Conservation (phyloP, 2,113 vertebrate genomes). For the Synchiropus splendidus region DNA sequence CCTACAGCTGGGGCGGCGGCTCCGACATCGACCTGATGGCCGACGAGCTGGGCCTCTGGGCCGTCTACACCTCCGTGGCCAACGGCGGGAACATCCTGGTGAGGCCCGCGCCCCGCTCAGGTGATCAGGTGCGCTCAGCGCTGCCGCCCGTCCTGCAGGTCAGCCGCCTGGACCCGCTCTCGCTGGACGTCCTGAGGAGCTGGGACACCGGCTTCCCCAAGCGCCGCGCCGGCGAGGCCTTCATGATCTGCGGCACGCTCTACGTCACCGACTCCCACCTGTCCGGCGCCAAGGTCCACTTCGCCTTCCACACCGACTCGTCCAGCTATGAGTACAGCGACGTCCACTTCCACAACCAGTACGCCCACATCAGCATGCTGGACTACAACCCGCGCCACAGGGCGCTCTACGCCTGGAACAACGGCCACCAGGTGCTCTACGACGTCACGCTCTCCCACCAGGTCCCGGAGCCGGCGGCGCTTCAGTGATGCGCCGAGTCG, state of each 20-base stretch:
- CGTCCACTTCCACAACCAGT: slow-evolving; percentile 68
- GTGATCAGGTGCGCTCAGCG: too few species aligned
- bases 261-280: slow-evolving; percentile 71
- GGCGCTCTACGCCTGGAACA: slow-evolving; percentile 67
- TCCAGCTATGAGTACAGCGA: slow-evolving; percentile 63
- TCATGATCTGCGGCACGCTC: slow-evolving; percentile 66
- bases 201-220: slow-evolving; percentile 70
- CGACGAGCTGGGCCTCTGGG: slow-evolving; percentile 84
- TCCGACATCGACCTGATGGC: slow-evolving; percentile 88
- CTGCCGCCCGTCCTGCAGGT: slow-evolving; percentile 48
- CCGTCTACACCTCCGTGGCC: slow-evolving; percentile 77
- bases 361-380: slow-evolving; percentile 73
- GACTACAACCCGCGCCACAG: slow-evolving; percentile 68
- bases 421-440: slow-evolving; percentile 67
- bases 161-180: slow-evolving; percentile 55
- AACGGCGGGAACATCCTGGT: slow-evolving; percentile 68
- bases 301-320: slow-evolving; percentile 64
- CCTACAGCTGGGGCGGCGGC: slow-evolving; percentile 88
- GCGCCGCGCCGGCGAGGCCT: slow-evolving; percentile 65
- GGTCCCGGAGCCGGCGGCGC: slow-evolving; percentile 45
- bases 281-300: slow-evolving; percentile 66
- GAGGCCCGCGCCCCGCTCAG: too few species aligned
- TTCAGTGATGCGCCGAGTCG: too few species aligned
- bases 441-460: slow-evolving; percentile 60
- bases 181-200: slow-evolving; percentile 52